Conservation (phyloP, 2,888 invertebrate species). For the Acanthacorydalis orientalis region DNA sequence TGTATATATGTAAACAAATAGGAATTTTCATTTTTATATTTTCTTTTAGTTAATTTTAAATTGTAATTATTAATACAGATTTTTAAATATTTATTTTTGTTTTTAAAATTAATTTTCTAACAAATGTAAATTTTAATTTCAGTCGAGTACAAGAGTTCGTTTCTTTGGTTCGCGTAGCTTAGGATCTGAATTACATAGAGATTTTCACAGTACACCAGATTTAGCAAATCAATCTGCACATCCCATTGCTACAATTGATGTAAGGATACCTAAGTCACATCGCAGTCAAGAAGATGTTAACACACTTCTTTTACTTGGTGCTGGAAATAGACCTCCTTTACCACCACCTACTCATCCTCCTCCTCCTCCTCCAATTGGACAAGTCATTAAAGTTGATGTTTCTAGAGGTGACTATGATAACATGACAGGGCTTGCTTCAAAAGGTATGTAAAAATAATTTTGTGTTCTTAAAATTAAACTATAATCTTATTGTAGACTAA, state of each 20-base stretch:
- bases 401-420: constrained; percentile 18
- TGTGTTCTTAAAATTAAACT: no score
- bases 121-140: constrained; percentile 11
- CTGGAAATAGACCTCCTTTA: constrained; percentile 26
- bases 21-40: no score
- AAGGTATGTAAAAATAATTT: neutral
- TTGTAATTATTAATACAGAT: neutral
- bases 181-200: constrained; percentile 49
- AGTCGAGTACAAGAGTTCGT: constrained; percentile 33
- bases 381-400: constrained; percentile 51
- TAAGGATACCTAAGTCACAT: constrained; percentile 29
- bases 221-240: constrained; percentile 30
- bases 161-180: constrained; percentile 30
- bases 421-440: constrained; percentile 3
- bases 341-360: constrained; percentile 69
- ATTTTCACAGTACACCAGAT: constrained; percentile 85
- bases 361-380: constrained; percentile 43
- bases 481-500: neutral
- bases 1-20: no score
- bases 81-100: no score
- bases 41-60: no score
- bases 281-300: constrained; percentile 57
- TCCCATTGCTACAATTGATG: constrained; percentile 11
- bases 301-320: constrained; percentile 17
- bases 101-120: no score